Base-by-base conservation (phyloP, 2,113 vertebrate species). In the Urocitellus parryii region DNA sequence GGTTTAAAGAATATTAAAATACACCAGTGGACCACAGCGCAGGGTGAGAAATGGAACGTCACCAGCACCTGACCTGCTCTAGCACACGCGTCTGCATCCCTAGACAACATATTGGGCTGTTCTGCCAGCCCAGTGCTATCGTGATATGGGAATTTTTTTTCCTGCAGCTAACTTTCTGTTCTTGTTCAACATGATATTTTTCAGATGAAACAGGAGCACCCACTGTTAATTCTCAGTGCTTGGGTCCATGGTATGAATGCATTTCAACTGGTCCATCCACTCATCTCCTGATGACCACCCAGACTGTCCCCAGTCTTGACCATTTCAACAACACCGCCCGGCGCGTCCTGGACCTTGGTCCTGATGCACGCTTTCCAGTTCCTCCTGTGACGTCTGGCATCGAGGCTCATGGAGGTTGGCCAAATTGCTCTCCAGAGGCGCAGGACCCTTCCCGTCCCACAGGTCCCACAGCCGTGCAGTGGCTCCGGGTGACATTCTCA, bases 401-500 rank as follows among this genome's bases (percentile, higher is more conserved):
- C 8, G 24, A 63, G 24, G 24, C 24, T 25, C 24, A 22, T 8
- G 24, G 25, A 27, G 18, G 25, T 45, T 45, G 85, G 34, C 3
- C 27, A n/a, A 14, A 48, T 3, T 45, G 87, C 7, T 76, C 45
- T 34, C 86, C 29, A 25, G 34, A 76, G 67, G 68, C 3, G 1
- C 8, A 0, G 3, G 2, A 8, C 25, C 27, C 29, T 18, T 73
- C 39, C 53, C 27, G 13, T 22, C 32, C 68, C 37, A 25, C 2
- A 12, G 27, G 22, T 22, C 32, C 68, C 37, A 25, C 2, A 12
- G 27, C 9, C 5, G 25, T 12, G 48, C 14, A 11, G 53, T 0
- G 25, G 10, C 14, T 0, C 2, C 0, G 1, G 14, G 0, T 17
- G 5, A 34, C 7, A 2, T 63, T 12, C 56, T 87, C 56, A 39